Percentiles rank a stretch among this genome's conserved stretches.
phyloP scores from a whole-genome alignment of 2,113 vertebrate species.

The Cavia porcellus region DNA sequence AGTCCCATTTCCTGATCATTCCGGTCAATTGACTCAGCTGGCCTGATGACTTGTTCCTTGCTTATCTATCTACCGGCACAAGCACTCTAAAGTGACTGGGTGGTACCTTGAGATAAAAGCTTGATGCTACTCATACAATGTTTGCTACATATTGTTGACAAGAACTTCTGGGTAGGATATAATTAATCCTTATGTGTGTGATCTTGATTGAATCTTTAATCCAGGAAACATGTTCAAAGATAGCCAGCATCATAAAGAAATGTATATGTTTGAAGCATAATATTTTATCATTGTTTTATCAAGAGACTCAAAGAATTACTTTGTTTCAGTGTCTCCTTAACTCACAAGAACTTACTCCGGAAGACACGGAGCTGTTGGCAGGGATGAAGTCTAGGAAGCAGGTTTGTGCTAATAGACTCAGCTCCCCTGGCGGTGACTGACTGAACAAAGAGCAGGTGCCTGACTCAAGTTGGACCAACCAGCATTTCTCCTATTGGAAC shows the following conservation, averaged over 20 bases:
- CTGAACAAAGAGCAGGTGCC: not conserved
- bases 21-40: not conserved
- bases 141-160: not conserved
- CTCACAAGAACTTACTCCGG: not conserved
- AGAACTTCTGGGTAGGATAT: not conserved
- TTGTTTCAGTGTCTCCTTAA: not conserved
- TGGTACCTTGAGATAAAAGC: not conserved
- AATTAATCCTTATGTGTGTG: not conserved
- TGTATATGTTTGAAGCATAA: not conserved
- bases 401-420: not conserved
- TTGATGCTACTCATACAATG: not conserved
- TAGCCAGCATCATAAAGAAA: not conserved
- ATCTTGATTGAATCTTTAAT: conserved; percentile 5
- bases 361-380: not conserved
- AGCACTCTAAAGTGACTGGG: not conserved
- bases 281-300: not conserved
- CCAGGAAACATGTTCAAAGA: not conserved
- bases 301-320: not conserved
- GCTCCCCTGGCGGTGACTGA: not conserved
- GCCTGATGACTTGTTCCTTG: not conserved
- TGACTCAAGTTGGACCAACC: not conserved
- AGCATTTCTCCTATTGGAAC: not conserved
- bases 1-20: not conserved
- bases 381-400: not conserved
- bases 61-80: not conserved